Evolutionary conservation across 2,888 invertebrate genomes (phyloP).

Genomic region (Hofmannophila pseudospretella): DNA sequence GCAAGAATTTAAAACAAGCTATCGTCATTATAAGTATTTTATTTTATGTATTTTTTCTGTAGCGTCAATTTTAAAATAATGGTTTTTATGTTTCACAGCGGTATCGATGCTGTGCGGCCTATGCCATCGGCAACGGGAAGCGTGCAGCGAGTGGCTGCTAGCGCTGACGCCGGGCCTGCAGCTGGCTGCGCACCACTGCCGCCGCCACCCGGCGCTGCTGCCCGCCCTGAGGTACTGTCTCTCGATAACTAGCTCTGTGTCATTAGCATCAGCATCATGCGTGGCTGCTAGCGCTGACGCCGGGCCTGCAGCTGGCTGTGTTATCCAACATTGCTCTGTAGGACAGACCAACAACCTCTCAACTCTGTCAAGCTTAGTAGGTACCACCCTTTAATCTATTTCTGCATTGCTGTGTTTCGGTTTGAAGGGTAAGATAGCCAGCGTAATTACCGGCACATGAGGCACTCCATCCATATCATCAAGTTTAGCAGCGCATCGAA

Average conservation of each 20-base stretch:
- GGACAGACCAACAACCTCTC: neutral
- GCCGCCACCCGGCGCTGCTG: slow-evolving; percentile 48
- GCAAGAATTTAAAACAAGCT: too few relatives aligned
- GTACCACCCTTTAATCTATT: too few relatives aligned
- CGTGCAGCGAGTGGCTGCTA: slow-evolving; percentile 35
- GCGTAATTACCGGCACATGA: too few relatives aligned
- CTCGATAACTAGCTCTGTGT: slow-evolving; percentile 35
- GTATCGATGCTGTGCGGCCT: slow-evolving; percentile 55
- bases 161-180: slow-evolving; percentile 63
- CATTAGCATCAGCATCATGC: slow-evolving; percentile 19
- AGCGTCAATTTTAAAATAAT: too few relatives aligned
- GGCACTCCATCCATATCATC: too few relatives aligned
- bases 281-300: slow-evolving; percentile 46
- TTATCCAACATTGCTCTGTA: neutral
- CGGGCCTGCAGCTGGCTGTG: slow-evolving; percentile 61
- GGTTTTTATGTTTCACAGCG: slow-evolving; percentile 30
- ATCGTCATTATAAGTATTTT: too few relatives aligned
- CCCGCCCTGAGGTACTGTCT: slow-evolving; percentile 62
- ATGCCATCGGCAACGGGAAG: slow-evolving; percentile 26
- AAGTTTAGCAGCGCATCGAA: too few relatives aligned
- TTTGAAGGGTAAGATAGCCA: too few relatives aligned
- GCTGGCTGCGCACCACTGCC: slow-evolving; percentile 57
- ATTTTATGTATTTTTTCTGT: too few relatives aligned
- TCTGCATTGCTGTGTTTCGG: too few relatives aligned
- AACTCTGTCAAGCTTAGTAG: neutral